Percentiles rank a stretch among this genome's conserved stretches.
These are phyloP conservation scores for Rhincodon typus DNA, from an alignment of 2,797 vertebrate genomes.

Conservation along the genomic window DNA sequence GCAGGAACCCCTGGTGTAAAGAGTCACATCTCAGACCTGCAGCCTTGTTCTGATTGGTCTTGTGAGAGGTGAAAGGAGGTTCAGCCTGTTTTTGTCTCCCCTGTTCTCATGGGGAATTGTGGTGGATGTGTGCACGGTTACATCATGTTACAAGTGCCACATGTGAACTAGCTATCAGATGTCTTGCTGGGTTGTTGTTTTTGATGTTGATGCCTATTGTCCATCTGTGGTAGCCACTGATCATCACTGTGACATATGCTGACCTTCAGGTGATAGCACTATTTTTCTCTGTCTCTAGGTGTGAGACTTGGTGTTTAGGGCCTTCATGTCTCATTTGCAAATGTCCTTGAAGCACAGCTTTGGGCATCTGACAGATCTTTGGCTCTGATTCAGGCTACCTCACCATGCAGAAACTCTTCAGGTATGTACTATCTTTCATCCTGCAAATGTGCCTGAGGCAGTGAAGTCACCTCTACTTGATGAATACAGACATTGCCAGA, in stretches of 20 bases:
- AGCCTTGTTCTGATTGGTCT: neutral
- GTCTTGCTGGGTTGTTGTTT: neutral
- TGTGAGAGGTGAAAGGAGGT: neutral
- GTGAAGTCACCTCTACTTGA: neutral
- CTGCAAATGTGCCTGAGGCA: neutral
- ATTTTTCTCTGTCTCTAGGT: neutral
- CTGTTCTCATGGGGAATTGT: neutral
- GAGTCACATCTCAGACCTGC: neutral
- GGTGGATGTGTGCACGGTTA: too few species aligned
- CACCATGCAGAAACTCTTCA: neutral
- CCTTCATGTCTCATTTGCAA: too few species aligned
- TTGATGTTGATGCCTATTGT: neutral
- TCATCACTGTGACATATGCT: neutral
- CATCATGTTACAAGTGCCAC: neutral
- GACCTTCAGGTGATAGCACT: neutral
- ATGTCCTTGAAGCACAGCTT: neutral
- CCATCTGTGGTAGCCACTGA: too few species aligned
- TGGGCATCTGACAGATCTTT: neutral
- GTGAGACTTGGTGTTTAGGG: too few species aligned
- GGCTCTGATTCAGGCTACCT: neutral
- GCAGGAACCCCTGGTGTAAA: neutral
- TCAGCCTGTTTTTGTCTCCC: neutral
- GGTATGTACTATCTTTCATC: neutral
- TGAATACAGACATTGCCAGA: too few species aligned
- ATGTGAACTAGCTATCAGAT: neutral